These are phyloP conservation scores for Accipiter virgatus DNA, from an alignment of 2,113 vertebrate species.

Conservation along the genomic window DNA sequence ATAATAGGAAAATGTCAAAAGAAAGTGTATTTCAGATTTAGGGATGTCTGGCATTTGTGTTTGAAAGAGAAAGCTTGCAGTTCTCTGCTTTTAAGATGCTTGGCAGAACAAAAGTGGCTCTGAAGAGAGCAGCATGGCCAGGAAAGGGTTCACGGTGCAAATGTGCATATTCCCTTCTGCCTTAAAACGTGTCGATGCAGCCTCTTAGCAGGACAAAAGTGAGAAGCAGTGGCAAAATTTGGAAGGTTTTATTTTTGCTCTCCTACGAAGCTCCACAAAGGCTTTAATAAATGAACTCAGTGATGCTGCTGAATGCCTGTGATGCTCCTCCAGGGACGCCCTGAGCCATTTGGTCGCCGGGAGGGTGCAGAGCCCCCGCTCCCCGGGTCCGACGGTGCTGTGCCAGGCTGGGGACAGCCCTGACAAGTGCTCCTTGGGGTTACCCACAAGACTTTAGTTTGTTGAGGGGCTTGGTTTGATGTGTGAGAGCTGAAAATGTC, in stretches of 20 bases:
- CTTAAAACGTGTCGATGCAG: background rate
- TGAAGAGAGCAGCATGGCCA: background rate
- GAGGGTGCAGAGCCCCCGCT: background rate
- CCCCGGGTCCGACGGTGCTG: background rate
- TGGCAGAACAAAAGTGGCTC: background rate
- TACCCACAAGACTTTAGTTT: background rate
- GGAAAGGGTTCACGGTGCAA: background rate
- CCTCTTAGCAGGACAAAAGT: background rate
- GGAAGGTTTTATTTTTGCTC: background rate
- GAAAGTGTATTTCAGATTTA: background rate
- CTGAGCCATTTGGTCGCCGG: background rate
- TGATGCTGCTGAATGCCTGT: background rate
- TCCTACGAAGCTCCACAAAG: background rate
- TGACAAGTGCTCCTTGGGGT: background rate
- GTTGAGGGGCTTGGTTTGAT: background rate
- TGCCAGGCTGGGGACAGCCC: background rate
- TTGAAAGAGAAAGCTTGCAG: background rate
- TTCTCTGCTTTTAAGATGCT: background rate
- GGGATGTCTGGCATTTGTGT: background rate
- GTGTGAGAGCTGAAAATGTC: background rate
- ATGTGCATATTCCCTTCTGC: background rate
- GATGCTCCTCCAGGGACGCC: background rate
- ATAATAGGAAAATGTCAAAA: background rate
- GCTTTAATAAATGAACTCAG: background rate
- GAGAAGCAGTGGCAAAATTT: background rate